Evolutionary conservation across 2,888 invertebrate genomes (phyloP).

Genomic region (Drosophila kanekoi): DNA sequence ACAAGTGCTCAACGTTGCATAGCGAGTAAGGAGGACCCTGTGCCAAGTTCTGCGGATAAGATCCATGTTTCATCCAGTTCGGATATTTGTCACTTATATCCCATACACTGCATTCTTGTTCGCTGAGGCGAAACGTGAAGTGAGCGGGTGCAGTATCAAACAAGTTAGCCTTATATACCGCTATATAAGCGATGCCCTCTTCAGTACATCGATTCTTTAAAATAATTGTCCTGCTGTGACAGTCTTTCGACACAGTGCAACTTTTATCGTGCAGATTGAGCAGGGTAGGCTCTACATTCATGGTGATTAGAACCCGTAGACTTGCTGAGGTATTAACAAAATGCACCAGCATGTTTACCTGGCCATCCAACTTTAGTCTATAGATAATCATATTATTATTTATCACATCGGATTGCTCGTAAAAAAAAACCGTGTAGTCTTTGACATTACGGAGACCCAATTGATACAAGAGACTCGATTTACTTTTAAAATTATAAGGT

Average conservation of each 20-base stretch:
- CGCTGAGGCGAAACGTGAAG: conserved; percentile 22
- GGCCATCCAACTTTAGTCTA: conserved; percentile 8
- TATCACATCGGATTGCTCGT: conserved; percentile 15
- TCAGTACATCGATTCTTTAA: conserved; percentile 24
- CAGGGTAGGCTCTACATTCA: conserved; percentile 25
- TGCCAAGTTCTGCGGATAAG: background rate
- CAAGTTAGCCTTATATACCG: conserved; percentile 17
- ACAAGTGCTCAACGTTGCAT: conserved; percentile 16
- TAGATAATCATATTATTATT: conserved; percentile 21
- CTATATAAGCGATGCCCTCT: conserved; percentile 22
- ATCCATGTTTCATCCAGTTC: conserved; percentile 13
- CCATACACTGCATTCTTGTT: conserved; percentile 30
- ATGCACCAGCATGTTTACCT: conserved; percentile 21
- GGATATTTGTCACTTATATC: background rate
- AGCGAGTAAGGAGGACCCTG: background rate
- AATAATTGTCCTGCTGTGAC: background rate
- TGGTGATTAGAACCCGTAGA: conserved; percentile 23
- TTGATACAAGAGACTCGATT: conserved; percentile 1
- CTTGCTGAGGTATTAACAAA: conserved; percentile 16
- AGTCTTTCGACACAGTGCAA: conserved; percentile 14
- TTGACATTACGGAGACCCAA: background rate
- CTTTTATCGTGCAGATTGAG: background rate
- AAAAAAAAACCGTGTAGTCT: rapidly evolving
- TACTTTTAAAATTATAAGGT: background rate
- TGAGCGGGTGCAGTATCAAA: background rate